phyloP scores from a whole-genome alignment of 2,888 invertebrate genomes.

The Rhyacophila evoluta region DNA sequence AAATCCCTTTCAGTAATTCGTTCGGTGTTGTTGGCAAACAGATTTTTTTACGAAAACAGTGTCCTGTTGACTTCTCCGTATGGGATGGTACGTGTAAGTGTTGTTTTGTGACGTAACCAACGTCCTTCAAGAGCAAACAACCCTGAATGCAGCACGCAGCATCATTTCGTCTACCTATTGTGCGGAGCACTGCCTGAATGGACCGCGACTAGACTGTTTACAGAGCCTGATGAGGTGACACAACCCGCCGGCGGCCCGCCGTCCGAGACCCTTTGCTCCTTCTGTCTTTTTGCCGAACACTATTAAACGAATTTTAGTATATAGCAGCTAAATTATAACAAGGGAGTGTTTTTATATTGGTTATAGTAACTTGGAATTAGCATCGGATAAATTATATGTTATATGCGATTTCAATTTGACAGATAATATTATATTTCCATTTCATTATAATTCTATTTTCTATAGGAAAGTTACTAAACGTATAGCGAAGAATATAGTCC shows the following conservation, averaged over 20 bases:
- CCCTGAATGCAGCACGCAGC: slow-evolving; percentile 4
- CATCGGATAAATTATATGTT: too few species aligned
- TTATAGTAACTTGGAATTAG: too few species aligned
- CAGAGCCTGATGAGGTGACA: slow-evolving; percentile 30
- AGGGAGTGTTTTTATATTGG: too few species aligned
- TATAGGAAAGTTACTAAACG: too few species aligned
- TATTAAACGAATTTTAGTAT: too few species aligned
- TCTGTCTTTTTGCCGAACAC: not conserved
- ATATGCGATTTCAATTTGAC: too few species aligned
- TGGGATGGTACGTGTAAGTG: not conserved
- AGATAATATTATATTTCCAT: too few species aligned
- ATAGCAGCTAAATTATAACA: too few species aligned
- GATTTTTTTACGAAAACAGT: not conserved
- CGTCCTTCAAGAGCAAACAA: not conserved
- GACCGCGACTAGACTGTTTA: slow-evolving; percentile 30
- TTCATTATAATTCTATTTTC: too few species aligned
- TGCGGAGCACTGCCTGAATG: slow-evolving; percentile 23
- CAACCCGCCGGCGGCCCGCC: slow-evolving; percentile 26
- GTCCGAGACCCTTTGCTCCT: not conserved
- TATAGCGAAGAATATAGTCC: too few species aligned
- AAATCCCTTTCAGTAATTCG: too few species aligned
- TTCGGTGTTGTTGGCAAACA: too few species aligned
- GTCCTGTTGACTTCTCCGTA: not conserved
- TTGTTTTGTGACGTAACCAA: not conserved
- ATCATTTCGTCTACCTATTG: slow-evolving; percentile 10